Conservation (phyloP, 2,797 vertebrate species). For the Centroberyx gerrardi region DNA sequence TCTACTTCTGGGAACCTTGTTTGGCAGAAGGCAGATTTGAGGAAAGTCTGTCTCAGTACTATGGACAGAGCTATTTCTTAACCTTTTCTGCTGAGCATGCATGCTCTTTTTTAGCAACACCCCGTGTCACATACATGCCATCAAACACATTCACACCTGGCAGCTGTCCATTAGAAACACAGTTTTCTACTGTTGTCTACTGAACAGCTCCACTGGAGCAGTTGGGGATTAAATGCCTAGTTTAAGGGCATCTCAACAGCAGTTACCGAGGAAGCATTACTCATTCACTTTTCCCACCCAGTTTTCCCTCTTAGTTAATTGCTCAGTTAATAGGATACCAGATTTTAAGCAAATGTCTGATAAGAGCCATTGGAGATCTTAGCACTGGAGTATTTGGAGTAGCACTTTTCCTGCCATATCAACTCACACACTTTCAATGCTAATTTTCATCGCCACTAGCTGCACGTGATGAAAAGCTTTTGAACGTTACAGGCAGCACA, state of each 20-base stretch:
- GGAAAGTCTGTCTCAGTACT: conserved; percentile 10
- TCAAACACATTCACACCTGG: conserved; percentile 45
- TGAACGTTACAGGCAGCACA: neutral
- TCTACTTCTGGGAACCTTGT: conserved; percentile 41
- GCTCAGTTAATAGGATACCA: neutral
- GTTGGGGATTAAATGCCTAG: conserved; percentile 16
- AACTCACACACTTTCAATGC: neutral
- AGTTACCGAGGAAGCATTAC: conserved; percentile 30
- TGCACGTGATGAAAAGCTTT: neutral
- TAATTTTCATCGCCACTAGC: neutral
- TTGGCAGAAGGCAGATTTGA: conserved; percentile 41
- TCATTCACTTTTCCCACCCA: conserved; percentile 35
- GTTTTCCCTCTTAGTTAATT: neutral
- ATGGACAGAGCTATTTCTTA: conserved; percentile 15
- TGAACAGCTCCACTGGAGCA: conserved; percentile 52
- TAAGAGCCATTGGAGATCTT: neutral
- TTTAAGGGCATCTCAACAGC: conserved; percentile 34
- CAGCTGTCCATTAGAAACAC: conserved; percentile 60
- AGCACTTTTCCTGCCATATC: neutral
- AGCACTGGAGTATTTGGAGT: neutral
- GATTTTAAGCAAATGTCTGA: neutral
- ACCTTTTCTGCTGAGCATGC: conserved; percentile 3
- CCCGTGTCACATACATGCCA: conserved; percentile 30
- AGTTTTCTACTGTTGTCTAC: conserved; percentile 32
- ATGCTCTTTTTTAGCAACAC: conserved; percentile 8